These are phyloP conservation scores for Osmerus mordax DNA, from an alignment of 2,113 vertebrate genomes.

Conservation along the genomic window DNA sequence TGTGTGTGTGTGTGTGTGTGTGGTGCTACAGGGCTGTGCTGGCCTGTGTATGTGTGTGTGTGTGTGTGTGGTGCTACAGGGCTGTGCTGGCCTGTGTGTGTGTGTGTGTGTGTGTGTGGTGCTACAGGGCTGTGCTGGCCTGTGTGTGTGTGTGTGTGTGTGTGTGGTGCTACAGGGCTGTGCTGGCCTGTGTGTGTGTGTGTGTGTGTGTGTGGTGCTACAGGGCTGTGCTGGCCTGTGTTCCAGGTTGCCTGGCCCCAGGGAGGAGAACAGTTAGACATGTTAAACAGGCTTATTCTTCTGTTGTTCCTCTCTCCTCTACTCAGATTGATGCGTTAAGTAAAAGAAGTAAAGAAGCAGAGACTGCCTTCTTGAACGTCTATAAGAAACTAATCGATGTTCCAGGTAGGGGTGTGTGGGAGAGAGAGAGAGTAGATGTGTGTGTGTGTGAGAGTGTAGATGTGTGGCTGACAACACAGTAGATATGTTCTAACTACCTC, in stretches of 20 bases:
- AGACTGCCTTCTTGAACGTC: conserved; percentile 97
- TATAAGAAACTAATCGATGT: conserved; percentile 99
- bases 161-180: no score
- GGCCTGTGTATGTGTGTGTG: no score
- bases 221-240: no score
- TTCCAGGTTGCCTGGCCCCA: conserved; percentile 54
- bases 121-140: no score
- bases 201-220: no score
- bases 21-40: no score
- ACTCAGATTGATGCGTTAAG: conserved; percentile 93
- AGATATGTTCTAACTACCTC: conserved; percentile 54
- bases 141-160: no score
- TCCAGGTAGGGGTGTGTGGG: conserved; percentile 79
- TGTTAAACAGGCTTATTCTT: conserved; percentile 63
- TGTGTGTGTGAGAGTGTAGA: conserved; percentile 29
- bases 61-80: no score
- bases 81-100: no score
- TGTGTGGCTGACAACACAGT: conserved; percentile 4
- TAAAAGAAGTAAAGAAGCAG: conserved; percentile 99
- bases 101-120: no score
- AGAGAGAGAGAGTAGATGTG: conserved; percentile 10
- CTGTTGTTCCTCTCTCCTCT: conserved; percentile 5
- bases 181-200: no score
- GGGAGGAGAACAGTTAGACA: conserved; percentile 67
- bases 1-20: no score